Evolutionary conservation across 2,113 vertebrate species (phyloP).

Genomic region (Corvus cornix): DNA sequence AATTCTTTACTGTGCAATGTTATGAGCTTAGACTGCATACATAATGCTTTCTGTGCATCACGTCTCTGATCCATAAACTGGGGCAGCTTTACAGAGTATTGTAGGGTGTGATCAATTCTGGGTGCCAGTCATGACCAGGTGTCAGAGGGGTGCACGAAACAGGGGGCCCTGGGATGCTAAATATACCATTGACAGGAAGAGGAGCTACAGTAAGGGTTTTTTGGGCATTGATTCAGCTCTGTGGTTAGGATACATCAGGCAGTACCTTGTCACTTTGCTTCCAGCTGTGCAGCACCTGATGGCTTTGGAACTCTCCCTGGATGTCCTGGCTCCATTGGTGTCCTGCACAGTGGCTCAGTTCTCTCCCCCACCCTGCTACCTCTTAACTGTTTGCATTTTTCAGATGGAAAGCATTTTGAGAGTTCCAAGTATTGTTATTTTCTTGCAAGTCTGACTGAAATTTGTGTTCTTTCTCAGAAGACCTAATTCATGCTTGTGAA

Average conservation of each 20-base stretch:
- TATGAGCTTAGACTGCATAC: background rate
- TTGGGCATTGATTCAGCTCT: rapidly evolving
- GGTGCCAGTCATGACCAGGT: background rate
- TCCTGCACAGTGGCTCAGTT: background rate
- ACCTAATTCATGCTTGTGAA: background rate
- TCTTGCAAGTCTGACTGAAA: background rate
- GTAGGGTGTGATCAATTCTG: background rate
- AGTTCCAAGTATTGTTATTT: background rate
- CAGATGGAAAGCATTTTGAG: background rate
- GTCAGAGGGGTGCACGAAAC: rapidly evolving
- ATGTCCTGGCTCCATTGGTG: background rate
- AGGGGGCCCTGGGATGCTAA: background rate
- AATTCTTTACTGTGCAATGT: background rate
- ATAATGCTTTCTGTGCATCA: background rate
- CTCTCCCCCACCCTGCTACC: rapidly evolving
- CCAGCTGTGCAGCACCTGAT: background rate
- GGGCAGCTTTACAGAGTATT: background rate
- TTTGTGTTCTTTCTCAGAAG: background rate
- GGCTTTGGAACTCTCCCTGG: background rate
- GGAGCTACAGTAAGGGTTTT: background rate
- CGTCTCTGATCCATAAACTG: background rate
- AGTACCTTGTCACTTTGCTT: background rate
- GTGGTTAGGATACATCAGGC: background rate
- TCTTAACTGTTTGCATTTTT: background rate
- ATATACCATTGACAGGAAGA: background rate